Conservation (phyloP, 1,140 invertebrate species). For the Palaemon carinicauda region DNA sequence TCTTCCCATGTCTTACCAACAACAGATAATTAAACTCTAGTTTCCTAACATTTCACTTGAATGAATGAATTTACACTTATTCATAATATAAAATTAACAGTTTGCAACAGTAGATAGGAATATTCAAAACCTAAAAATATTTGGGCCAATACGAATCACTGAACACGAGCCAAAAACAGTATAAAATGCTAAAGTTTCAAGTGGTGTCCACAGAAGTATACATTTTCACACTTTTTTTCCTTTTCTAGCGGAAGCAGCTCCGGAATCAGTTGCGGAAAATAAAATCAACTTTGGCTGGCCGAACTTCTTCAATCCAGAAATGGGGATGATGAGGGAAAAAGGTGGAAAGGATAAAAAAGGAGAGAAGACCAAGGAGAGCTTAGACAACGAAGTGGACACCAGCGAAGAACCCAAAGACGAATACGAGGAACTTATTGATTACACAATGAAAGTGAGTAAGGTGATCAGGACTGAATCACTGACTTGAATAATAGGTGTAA, state of each 20-base stretch:
- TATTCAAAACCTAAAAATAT: too few species aligned
- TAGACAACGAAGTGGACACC: constrained; percentile 32
- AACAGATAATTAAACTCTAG: too few species aligned
- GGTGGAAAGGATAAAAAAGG: constrained; percentile 7
- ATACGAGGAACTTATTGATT: constrained; percentile 42
- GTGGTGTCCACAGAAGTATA: neutral
- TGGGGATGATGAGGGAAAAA: constrained; percentile 51
- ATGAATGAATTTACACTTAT: too few species aligned
- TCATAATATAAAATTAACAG: too few species aligned
- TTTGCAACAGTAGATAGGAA: too few species aligned
- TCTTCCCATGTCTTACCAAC: too few species aligned
- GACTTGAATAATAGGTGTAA: too few species aligned
- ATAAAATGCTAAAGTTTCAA: neutral
- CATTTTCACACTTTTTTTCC: neutral
- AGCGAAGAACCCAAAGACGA: constrained; percentile 2
- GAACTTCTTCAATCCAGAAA: constrained; percentile 57
- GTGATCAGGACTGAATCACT: too few species aligned
- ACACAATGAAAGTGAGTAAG: constrained; percentile 38
- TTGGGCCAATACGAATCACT: too few species aligned
- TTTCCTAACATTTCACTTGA: too few species aligned
- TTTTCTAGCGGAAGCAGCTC: neutral
- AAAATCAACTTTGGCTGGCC: constrained; percentile 58
- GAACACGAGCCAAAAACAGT: too few species aligned
- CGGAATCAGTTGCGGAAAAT: constrained; percentile 35
- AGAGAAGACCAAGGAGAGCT: neutral